Base-by-base conservation (phyloP, 2,113 vertebrate genomes). In the Platycercus adscitus region DNA sequence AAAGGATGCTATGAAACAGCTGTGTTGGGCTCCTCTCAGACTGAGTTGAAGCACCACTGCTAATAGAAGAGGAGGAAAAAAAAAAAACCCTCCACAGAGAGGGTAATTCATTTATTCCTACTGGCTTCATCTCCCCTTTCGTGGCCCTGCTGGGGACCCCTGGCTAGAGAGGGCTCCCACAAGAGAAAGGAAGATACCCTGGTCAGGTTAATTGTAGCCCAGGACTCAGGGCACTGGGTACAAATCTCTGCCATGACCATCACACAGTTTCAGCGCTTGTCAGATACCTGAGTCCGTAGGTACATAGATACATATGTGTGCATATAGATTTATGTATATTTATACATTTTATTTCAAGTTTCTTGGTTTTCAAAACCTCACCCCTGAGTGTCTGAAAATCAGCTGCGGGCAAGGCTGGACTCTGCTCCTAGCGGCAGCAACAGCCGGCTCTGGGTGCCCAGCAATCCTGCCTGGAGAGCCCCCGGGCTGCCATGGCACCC, bases 281-380 rank as follows among this genome's bases (percentile, higher is more conserved):
- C 1, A 2, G 18, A n/a, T 39, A 49, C 8, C 39, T 11, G 11
- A 78, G 10, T 46, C 69, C 28, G 14, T 6, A 41, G 5, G 29
- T 55, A 28, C 0, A 16, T 3, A 17, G 1, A 6, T 13, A 24
- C 6, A 1, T 56, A 0, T 63, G 0, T 86, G 1, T n/a, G 0
- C 65, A 0, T 58, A 2, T 65, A 1, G 33, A 3, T 39, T 8
- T 19, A 17, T 33, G 6, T 44, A 6, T 23, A 17, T 56, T 58
- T 77, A 7, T 31, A 4, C 10, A 3, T 76, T 61, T 82, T 13
- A 20, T 66, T 20, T 53, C 19, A 44, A 55, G 20, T 50, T 16
- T 53, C 19, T 56, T 76, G 47, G 11, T 61, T 88, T 86, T 46
- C 35, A 41, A 63, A 85, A 53, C 29, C 28, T 82, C 77, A 13